Evolutionary conservation across 1,140 invertebrate species (phyloP).

Genomic region (Oscheius sp.): DNA sequence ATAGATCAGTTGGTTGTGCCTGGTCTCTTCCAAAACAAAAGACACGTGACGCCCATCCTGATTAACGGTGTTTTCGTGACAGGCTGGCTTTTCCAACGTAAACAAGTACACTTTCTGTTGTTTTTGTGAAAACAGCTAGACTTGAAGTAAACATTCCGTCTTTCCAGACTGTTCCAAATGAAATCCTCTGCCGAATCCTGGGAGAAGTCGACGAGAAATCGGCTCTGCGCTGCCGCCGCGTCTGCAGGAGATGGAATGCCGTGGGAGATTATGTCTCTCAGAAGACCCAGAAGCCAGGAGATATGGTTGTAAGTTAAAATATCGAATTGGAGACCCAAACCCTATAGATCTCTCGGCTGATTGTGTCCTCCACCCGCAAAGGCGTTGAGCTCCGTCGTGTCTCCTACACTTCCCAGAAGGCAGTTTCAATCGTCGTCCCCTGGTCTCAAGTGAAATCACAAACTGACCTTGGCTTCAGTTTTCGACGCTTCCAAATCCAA

Average conservation of each 20-base stretch:
- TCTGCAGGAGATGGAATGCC: slow-evolving; percentile 12
- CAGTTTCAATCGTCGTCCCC: slow-evolving; percentile 9
- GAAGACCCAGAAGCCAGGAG: background rate
- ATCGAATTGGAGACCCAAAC: background rate
- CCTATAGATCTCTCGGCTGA: slow-evolving; percentile 29
- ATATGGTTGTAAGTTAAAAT: background rate
- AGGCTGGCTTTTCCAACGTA: too few species aligned
- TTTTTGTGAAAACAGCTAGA: background rate
- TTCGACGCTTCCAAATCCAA: slow-evolving; percentile 12
- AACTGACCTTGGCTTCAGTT: slow-evolving; percentile 10
- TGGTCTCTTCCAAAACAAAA: too few species aligned
- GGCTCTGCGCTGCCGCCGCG: background rate
- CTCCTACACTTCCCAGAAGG: slow-evolving; percentile 13
- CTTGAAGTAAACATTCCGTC: background rate
- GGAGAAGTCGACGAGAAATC: background rate
- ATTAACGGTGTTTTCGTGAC: too few species aligned
- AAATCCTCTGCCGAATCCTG: slow-evolving; percentile 19
- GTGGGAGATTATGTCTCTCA: slow-evolving; percentile 8
- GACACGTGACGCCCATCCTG: too few species aligned
- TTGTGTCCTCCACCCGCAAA: slow-evolving; percentile 10
- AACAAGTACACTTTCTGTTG: too few species aligned
- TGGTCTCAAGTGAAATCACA: background rate
- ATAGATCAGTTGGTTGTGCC: too few species aligned
- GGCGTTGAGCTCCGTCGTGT: slow-evolving; percentile 20
- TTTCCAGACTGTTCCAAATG: slow-evolving; percentile 15